Percentiles rank a stretch among this genome's conserved stretches.
Conservation (phyloP, 37 sponge, comb jelly and placozoan genomes). For the Petrosia ficiformis region DNA sequence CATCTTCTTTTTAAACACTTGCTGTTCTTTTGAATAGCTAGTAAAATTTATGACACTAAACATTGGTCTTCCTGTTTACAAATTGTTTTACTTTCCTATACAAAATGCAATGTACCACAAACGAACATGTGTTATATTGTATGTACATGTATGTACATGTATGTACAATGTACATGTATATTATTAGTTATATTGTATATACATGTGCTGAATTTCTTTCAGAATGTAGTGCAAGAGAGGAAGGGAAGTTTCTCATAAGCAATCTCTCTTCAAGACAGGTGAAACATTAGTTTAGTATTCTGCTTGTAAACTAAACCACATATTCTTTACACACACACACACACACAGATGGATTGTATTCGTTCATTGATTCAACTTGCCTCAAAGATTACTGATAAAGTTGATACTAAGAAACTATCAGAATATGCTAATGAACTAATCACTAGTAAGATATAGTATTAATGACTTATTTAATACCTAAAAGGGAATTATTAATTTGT, state of each 20-base stretch:
- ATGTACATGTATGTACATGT: too few species aligned
- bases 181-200: not conserved
- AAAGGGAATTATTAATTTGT: not conserved
- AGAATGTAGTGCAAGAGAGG: not conserved
- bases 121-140: too few species aligned
- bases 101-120: too few species aligned
- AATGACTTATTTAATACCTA: too few species aligned
- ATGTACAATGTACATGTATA: not conserved
- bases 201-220: not conserved
- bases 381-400: not conserved
- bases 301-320: too few species aligned
- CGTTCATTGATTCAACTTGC: slow-evolving; percentile 42
- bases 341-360: slow-evolving; percentile 22
- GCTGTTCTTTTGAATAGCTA: too few species aligned
- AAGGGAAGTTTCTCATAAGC: slow-evolving; percentile 1
- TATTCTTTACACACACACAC: too few species aligned
- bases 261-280: slow-evolving; percentile 10
- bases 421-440: slow-evolving; percentile 9
- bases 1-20: not conserved
- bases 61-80: too few species aligned
- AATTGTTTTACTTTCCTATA: too few species aligned
- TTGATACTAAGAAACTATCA: not conserved
- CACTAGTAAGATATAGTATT: slow-evolving; percentile 43
- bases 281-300: not conserved
- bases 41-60: too few species aligned